Base-by-base conservation (phyloP, 23 tunicate species). In the Ciona savignyi region DNA sequence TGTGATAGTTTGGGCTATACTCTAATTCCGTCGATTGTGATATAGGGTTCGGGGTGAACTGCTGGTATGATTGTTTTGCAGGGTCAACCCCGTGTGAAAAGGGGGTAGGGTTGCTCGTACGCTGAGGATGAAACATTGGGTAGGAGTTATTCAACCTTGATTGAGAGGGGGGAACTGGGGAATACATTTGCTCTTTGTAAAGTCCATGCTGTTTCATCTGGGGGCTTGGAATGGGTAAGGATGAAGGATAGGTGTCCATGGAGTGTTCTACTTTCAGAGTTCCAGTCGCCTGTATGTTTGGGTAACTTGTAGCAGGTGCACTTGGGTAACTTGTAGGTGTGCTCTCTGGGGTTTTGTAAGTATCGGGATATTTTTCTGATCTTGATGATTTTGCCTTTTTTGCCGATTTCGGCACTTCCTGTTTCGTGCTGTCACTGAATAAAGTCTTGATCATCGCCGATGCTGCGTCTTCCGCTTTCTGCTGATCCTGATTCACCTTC, bases 391-490 rank as follows among this genome's bases (percentile, higher is more conserved):
- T 32, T 28, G 73, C 33, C 29, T 24, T 31, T 33, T 2, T 15
- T 25, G 64, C 0, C 2, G 31, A 9, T 27, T 49, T 64, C 49
- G 76, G 64, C 25, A 23, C 27, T 70, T n/a, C n/a, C n/a, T n/a
- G n/a, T n/a, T n/a, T n/a, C 11, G 56, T 6, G 9, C 15, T 42
- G 11, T 42, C 56, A 42, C 56, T 72, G 24, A 72, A 72, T 4
- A 62, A 24, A 27, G 30, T 51, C 27, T 23, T 68, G 6, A 68
- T 51, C 74, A 56, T 68, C 0, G 70, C 83, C 29, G 78, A 20
- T 25, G 73, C 78, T 70, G 78, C 78, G 42, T 81, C 85, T 42
- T 81, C 73, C 23, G 78, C 78, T 9, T 69, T 29, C 49, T 71
- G 67, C 49, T 74, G 72, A 22, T 23, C 67, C 42, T 20, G 23